phyloP scores from a whole-genome alignment of 2,113 vertebrate genomes.

The Poeciliopsis retropinna region DNA sequence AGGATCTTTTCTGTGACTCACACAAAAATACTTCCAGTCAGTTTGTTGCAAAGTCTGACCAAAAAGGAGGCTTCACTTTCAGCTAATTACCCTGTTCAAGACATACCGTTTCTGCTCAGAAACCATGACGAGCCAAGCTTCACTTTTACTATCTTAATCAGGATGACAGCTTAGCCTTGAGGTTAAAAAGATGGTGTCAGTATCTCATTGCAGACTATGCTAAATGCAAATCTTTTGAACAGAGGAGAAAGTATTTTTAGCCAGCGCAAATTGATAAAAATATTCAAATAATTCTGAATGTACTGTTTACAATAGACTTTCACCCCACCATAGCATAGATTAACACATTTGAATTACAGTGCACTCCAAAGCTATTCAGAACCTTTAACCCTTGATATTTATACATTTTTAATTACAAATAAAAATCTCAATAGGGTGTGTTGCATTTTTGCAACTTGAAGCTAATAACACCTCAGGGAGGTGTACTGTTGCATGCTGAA shows the following conservation, averaged over 20 bases:
- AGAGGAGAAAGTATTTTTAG: slow-evolving; percentile 6
- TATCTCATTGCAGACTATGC: slow-evolving; percentile 13
- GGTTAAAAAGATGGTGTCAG: slow-evolving; percentile 26
- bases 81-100: slow-evolving; percentile 28
- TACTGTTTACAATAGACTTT: not conserved
- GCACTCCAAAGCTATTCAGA: not conserved
- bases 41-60: slow-evolving; percentile 1
- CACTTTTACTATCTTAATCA: slow-evolving; percentile 21
- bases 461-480: not conserved
- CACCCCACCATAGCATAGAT: not conserved
- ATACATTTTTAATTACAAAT: not conserved
- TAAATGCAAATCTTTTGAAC: slow-evolving; percentile 4
- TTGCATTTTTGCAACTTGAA: not conserved
- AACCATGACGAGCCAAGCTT: slow-evolving; percentile 20
- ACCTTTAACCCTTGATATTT: not conserved
- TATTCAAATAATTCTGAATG: not conserved
- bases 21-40: slow-evolving; percentile 4
- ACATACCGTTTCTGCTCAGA: slow-evolving; percentile 28
- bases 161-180: slow-evolving; percentile 18
- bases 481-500: not conserved
- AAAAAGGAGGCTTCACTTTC: slow-evolving; percentile 3
- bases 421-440: not conserved
- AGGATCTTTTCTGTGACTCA: slow-evolving; percentile 6
- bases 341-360: not conserved
- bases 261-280: slow-evolving; percentile 1